Conservation (phyloP, 2,113 vertebrate species). For the Laticauda laticaudata region DNA sequence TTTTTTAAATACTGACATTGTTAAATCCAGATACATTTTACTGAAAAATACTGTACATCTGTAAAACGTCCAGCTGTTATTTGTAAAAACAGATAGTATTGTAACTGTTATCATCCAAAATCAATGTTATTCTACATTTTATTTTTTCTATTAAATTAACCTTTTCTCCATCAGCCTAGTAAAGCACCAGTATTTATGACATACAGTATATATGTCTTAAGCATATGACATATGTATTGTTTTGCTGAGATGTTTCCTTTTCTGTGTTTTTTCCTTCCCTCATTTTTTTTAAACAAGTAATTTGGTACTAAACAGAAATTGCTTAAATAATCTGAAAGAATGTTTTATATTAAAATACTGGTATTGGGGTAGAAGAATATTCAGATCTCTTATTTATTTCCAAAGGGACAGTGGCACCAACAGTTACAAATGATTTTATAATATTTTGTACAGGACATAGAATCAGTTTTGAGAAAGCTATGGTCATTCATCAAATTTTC, state of each 20-base stretch:
- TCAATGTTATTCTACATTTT: conserved; percentile 82
- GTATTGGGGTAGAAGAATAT: background rate
- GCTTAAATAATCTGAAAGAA: conserved; percentile 24
- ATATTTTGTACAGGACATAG: background rate
- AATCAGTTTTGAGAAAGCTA: background rate
- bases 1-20: conserved; percentile 70
- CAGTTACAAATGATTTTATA: background rate
- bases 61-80: conserved; percentile 83
- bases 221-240: background rate
- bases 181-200: conserved; percentile 56
- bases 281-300: background rate
- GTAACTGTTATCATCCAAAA: conserved; percentile 82
- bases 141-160: conserved; percentile 86
- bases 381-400: background rate
- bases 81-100: conserved; percentile 83
- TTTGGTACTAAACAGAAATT: conserved; percentile 20
- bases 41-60: conserved; percentile 84
- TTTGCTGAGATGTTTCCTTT: conserved; percentile 37
- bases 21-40: conserved; percentile 76
- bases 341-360: conserved; percentile 19
- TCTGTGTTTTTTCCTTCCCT: background rate
- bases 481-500: background rate
- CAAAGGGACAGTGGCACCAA: background rate
- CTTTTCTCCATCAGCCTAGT: conserved; percentile 74
- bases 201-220: background rate